Evolutionary conservation across 2,888 invertebrate genomes (phyloP), one percentile per base, ranked within the genome.

Genomic region (Drosophila macrospina): DNA sequence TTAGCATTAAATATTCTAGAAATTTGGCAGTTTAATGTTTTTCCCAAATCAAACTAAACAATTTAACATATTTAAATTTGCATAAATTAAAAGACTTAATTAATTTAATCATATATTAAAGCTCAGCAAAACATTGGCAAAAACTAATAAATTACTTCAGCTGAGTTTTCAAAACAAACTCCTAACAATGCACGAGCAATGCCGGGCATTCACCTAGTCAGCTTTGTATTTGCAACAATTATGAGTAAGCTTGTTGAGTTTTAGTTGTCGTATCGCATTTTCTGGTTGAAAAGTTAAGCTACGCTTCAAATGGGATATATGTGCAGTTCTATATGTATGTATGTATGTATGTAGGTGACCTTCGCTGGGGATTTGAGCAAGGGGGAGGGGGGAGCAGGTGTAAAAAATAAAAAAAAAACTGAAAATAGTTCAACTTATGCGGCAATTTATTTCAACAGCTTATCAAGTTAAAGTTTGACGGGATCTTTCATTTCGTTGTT

Each of bases 381-480:
- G 48, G 24, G 24, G 36, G 2, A 8, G 10, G 5, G n/a, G 30
- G 10, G 20, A 2, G 16, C 0, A 8, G 16, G 55, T 30, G 8
- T 1, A 37, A 11, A 60, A 62, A n/a, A n/a, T n/a, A n/a, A n/a
- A n/a, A n/a, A n/a, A n/a, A n/a, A n/a, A n/a, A n/a, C n/a, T n/a
- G n/a, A n/a, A n/a, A n/a, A n/a, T n/a, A n/a, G 42, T 72, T 61
- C 56, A 64, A 64, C 69, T 68, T 66, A 26, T 41, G 45, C 51
- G 65, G 67, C 82, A 70, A 78, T 82, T 78, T 81, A 87, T 85
- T 81, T 81, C 60, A 68, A 69, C 67, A 82, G 83, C 80, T 83
- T 83, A 88, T 82, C 83, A 88, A 88, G 80, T 88, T 86, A 77
- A 85, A 83, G 80, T 83, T 86, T 74, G 66, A 66, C 56, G 74